A percentile compares a stretch with the other conserved stretches of the same genome.
Evolutionary conservation across 2,888 invertebrate genomes (phyloP).

Genomic region (Drosophila bunnanda): DNA sequence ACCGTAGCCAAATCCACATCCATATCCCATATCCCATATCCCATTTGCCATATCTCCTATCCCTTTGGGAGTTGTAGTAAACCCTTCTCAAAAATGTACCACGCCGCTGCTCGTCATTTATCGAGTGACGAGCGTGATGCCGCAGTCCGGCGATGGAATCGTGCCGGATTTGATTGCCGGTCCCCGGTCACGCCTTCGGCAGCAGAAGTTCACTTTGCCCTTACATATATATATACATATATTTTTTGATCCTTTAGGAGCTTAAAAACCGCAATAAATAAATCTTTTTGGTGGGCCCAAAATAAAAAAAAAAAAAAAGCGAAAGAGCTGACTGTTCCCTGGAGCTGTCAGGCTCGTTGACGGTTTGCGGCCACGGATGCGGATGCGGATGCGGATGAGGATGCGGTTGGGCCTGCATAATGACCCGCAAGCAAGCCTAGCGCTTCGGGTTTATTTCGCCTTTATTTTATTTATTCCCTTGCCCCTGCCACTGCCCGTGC

Average conservation of each 20-base stretch:
- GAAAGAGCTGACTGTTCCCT: conserved; percentile 50
- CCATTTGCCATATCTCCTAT: background rate
- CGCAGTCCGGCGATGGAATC: conserved; percentile 41
- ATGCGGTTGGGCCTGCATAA: conserved; percentile 65
- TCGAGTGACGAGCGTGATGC: conserved; percentile 44
- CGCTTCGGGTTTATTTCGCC: conserved; percentile 33
- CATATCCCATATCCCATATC: background rate
- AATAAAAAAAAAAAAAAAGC: conserved; percentile 30
- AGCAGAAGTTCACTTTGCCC: conserved; percentile 10
- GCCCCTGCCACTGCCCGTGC: too few species aligned
- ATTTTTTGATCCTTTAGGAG: conserved; percentile 27
- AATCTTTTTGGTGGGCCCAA: conserved; percentile 68
- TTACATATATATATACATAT: background rate
- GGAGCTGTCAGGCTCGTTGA: conserved; percentile 59
- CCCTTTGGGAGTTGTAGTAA: background rate
- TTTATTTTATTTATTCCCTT: conserved; percentile 10
- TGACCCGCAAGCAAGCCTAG: conserved; percentile 75
- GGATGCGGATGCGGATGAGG: conserved; percentile 19
- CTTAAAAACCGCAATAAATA: conserved; percentile 78
- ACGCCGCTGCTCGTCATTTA: conserved; percentile 19
- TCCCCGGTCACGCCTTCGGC: conserved; percentile 27
- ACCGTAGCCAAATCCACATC: background rate
- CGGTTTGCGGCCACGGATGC: conserved; percentile 35
- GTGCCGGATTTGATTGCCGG: conserved; percentile 43
- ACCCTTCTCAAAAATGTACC: conserved; percentile 18